Base-by-base conservation (phyloP, 2,888 invertebrate genomes). In the Selenia dentaria region DNA sequence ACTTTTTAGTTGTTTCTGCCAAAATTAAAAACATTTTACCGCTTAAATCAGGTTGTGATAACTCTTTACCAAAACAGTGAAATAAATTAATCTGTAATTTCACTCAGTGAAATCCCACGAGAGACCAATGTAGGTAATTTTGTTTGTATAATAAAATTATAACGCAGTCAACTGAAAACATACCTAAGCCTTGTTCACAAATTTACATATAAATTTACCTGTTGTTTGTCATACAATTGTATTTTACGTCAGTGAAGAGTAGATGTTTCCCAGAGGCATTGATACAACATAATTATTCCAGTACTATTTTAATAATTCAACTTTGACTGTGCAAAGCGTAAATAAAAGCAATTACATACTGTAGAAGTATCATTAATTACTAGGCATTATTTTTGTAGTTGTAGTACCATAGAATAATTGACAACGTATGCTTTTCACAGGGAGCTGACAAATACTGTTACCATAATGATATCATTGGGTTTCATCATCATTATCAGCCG, bases 261-360 rank as follows among this genome's bases (percentile, higher is more conserved):
- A 8, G 8, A 45, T 44, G n/a, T 49, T 47, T 45, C 47, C 50
- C 51, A 8, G 28, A 32, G 51, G 49, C 12, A 41, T 34, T 43
- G 33, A 36, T 22, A 37, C 50, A 34, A 33, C 10, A 13, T 35
- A 11, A 27, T 25, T 33, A 25, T 46, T 36, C 27, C 33, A 33
- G n/a, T n/a, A n/a, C n/a, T n/a, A n/a, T n/a, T n/a, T n/a, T n/a
- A n/a, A n/a, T n/a, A n/a, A n/a, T n/a, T n/a, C n/a, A n/a, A n/a
- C n/a, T n/a, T n/a, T n/a, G n/a, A n/a, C n/a, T n/a, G n/a, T n/a
- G n/a, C n/a, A n/a, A n/a, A n/a, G n/a, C n/a, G n/a, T n/a, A n/a
- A n/a, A n/a, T n/a, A n/a, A n/a, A n/a, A n/a, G n/a, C n/a, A n/a
- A n/a, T n/a, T n/a, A n/a, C n/a, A n/a, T n/a, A n/a, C n/a, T n/a